Conservation (phyloP, 2,797 vertebrate genomes). For the Manis crassicaudata region DNA sequence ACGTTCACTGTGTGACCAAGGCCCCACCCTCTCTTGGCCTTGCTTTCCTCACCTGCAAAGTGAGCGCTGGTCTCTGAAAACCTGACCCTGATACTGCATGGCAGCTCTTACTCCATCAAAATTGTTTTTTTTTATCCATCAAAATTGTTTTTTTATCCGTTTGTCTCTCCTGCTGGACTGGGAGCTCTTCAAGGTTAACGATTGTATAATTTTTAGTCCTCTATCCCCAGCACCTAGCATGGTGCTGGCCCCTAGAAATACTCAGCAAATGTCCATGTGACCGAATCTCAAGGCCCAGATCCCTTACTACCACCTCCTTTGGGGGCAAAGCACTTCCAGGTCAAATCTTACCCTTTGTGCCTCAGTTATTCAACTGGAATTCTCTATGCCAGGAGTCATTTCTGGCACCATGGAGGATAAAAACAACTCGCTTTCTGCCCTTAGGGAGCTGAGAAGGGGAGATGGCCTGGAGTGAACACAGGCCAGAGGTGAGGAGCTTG, state of each 20-base stretch:
- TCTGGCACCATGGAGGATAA: not conserved
- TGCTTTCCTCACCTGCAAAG: not conserved
- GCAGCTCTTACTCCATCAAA: not conserved
- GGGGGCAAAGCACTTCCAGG: not conserved
- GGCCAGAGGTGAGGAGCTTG: not conserved
- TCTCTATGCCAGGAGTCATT: not conserved
- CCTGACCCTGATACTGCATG: not conserved
- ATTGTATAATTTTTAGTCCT: not conserved
- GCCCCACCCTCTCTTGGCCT: not conserved
- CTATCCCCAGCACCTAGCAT: not conserved
- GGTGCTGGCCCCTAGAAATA: not conserved
- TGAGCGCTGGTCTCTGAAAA: not conserved
- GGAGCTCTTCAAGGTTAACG: not conserved
- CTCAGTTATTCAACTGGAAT: not conserved
- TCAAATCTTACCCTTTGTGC: not conserved
- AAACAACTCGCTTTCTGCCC: not conserved
- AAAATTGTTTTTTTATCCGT: not conserved
- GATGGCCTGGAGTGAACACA: accelerated
- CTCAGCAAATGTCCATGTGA: not conserved
- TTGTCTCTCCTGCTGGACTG: not conserved
- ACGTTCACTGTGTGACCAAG: not conserved
- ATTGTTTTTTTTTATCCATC: not conserved
- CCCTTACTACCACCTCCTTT: not conserved
- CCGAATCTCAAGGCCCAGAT: not conserved
- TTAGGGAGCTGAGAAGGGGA: not conserved